Base-by-base conservation (phyloP, 1,140 invertebrate genomes). In the Drosophila littoralis region DNA sequence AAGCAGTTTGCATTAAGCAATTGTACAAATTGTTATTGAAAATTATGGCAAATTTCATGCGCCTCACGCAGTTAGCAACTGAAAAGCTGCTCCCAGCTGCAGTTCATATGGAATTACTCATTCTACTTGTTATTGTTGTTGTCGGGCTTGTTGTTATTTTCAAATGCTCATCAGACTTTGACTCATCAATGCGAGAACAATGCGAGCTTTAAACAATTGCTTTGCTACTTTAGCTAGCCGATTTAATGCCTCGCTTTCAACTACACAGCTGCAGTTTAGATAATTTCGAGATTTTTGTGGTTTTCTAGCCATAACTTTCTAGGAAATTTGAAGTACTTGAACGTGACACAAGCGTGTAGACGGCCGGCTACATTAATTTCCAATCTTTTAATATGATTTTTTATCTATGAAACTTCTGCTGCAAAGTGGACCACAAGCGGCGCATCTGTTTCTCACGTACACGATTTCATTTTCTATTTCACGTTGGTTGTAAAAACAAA, bases 311-410 rank as follows among this genome's bases (percentile, higher is more conserved):
- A 82, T 82, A 83, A 86, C 83, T 86, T 86, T 86, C 83, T 88
- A 79, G 66, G 65, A 79, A 80, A 66, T 63, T 86, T 80, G n/a
- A 77, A 86, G 76, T 79, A 69, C 76, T 40, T 63, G 77, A 75
- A 86, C 83, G 83, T 86, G 82, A 88, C 75, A 78, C 52, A 63
- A 81, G 74, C 73, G 70, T 22, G 33, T 13, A 46, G 15, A 46
- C 7, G 46, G 38, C 63, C 61, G 28, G 45, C 54, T 45, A 35
- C 68, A 72, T 51, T 63, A 66, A 67, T 86, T 83, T 86, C 76
- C 83, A 86, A 89, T 83, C 83, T 86, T 63, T 79, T 83, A 83
- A 88, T 88, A 83, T 88, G 79, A 50, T 72, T 67, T 73, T 66
- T 35, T 75, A 72, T 67, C 74, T 79, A 42, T 57, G 67, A 71